These are phyloP conservation scores for Harpagoxenus sublaevis DNA, from an alignment of 2,888 invertebrate species.

Conservation along the genomic window DNA sequence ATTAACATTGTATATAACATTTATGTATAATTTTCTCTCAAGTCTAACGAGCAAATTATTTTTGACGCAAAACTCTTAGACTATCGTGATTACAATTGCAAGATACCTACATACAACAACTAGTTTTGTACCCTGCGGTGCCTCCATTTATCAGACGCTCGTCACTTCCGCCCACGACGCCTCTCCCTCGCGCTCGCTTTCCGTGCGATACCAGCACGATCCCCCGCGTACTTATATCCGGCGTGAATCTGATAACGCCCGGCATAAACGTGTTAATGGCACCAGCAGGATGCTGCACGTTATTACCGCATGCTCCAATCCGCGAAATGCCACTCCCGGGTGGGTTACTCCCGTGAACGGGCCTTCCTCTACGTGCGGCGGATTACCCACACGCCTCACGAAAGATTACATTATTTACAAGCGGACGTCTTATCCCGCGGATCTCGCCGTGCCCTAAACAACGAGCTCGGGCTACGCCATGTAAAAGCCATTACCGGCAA, in stretches of 20 bases:
- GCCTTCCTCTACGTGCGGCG: not conserved
- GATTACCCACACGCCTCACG: slow-evolving; percentile 35
- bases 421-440: slow-evolving; percentile 69
- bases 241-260: slow-evolving; percentile 73
- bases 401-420: slow-evolving; percentile 77
- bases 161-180: slow-evolving; percentile 70
- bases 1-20: not conserved
- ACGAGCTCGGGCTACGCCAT: slow-evolving; percentile 60
- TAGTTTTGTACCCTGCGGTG: slow-evolving; percentile 21
- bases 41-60: slow-evolving; percentile 4
- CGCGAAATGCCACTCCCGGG: slow-evolving; percentile 29
- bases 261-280: slow-evolving; percentile 79
- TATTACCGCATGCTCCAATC: slow-evolving; percentile 70
- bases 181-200: not conserved
- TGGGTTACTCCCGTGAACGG: slow-evolving; percentile 29
- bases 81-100: slow-evolving; percentile 5
- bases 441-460: slow-evolving; percentile 74
- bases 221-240: slow-evolving; percentile 50
- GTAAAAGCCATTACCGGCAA: slow-evolving; percentile 75
- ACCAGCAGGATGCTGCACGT: slow-evolving; percentile 69
- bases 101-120: slow-evolving; percentile 1
- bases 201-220: slow-evolving; percentile 39
- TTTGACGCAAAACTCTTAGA: not conserved
- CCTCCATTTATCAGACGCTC: slow-evolving; percentile 58
- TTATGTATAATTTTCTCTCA: not conserved